A percentile compares a stretch with the other conserved stretches of the same genome.
These are phyloP conservation scores for Turritopsis dohrnii DNA, from an alignment of 30 jellyfish, hydroid and myxozoan genomes.

Conservation along the genomic window DNA sequence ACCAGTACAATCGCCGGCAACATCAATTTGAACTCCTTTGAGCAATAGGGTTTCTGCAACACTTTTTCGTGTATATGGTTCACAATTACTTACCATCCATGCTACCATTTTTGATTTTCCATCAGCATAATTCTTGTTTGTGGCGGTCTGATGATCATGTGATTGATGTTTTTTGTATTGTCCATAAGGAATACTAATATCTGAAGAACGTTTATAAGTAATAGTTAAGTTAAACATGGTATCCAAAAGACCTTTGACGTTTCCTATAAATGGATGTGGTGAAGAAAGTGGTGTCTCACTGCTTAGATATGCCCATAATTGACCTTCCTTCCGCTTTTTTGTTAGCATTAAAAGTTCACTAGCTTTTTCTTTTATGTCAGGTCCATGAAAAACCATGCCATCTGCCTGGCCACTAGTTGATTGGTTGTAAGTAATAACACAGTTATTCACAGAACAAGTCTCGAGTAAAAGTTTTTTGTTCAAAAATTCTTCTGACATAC, in stretches of 20 bases:
- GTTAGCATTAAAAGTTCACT: not conserved
- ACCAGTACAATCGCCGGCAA: slow-evolving; percentile 55
- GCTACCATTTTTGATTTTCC: slow-evolving; percentile 61
- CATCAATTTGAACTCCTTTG: slow-evolving; percentile 45
- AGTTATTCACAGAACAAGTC: slow-evolving; percentile 45
- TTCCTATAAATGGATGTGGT: slow-evolving; percentile 3
- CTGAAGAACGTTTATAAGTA: slow-evolving; percentile 63
- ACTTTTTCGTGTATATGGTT: slow-evolving; percentile 25
- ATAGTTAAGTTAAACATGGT: slow-evolving; percentile 71
- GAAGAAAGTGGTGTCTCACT: not conserved
- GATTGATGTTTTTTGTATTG: slow-evolving; percentile 5
- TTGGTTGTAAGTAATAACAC: slow-evolving; percentile 54
- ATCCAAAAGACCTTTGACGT: not conserved
- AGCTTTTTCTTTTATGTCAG: slow-evolving; percentile 35
- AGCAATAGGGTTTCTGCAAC: slow-evolving; percentile 47
- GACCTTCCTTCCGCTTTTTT: not conserved
- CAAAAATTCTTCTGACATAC: slow-evolving; percentile 21
- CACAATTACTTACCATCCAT: slow-evolving; percentile 85
- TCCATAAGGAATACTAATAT: slow-evolving; percentile 57
- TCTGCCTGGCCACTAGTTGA: slow-evolving; percentile 37
- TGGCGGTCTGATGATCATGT: not conserved
- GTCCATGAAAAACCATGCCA: slow-evolving; percentile 64
- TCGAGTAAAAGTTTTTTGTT: slow-evolving; percentile 32
- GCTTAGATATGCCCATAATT: slow-evolving; percentile 8
- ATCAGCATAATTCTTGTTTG: slow-evolving; percentile 35